Conservation (phyloP, 2,113 vertebrate genomes). For the Perognathus longimembris region DNA sequence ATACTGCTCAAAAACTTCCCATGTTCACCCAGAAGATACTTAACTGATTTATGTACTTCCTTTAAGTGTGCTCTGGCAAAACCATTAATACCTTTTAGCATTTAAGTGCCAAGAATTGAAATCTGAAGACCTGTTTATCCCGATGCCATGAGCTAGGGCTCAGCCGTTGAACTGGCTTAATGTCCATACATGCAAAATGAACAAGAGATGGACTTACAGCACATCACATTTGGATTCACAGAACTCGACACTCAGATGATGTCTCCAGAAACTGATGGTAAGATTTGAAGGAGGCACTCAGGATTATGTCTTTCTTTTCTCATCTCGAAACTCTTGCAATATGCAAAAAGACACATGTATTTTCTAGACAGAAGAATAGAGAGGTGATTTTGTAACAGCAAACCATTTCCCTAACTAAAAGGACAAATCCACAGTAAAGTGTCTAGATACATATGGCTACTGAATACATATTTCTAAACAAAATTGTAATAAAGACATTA, state of each 20-base stretch:
- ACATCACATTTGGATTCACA: not conserved
- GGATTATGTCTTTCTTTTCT: not conserved
- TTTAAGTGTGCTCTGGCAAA: conserved; percentile 38
- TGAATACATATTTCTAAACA: not conserved
- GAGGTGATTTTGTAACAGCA: conserved; percentile 21
- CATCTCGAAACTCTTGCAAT: not conserved
- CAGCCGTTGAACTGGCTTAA: not conserved
- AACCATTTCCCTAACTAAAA: conserved; percentile 14
- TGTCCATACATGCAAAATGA: not conserved
- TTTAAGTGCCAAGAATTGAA: conserved; percentile 34
- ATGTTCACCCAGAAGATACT: not conserved
- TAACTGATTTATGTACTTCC: conserved; percentile 9
- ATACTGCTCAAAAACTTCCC: not conserved
- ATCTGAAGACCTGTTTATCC: not conserved
- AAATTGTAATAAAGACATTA: conserved; percentile 25
- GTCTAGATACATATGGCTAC: conserved; percentile 23
- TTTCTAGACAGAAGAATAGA: not conserved
- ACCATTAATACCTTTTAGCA: not conserved
- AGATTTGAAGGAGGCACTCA: not conserved
- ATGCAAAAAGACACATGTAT: not conserved
- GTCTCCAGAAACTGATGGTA: not conserved
- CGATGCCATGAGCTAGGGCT: not conserved
- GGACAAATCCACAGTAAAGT: not conserved
- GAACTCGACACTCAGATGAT: not conserved
- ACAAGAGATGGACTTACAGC: not conserved